Evolutionary conservation across 1,140 invertebrate genomes (phyloP).

Genomic region (Anthonomus grandis): DNA sequence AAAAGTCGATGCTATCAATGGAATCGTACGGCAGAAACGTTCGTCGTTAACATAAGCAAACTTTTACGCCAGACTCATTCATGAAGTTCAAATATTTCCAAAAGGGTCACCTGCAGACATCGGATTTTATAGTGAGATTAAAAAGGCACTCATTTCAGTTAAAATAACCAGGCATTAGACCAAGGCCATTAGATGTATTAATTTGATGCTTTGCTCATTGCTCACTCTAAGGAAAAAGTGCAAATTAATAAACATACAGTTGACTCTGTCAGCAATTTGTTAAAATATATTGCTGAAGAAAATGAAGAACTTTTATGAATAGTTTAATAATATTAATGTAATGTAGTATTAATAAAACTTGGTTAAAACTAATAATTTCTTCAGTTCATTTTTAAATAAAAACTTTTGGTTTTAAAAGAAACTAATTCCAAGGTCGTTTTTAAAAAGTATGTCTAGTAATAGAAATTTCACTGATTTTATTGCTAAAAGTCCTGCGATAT

Average conservation of each 20-base stretch:
- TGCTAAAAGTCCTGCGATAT: background rate
- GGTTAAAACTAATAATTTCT: slow-evolving; percentile 3
- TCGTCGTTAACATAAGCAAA: slow-evolving; percentile 1
- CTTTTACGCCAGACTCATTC: background rate
- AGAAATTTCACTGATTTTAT: background rate
- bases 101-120: too few relatives aligned
- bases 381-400: background rate
- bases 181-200: too few relatives aligned
- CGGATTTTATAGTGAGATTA: background rate
- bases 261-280: too few relatives aligned
- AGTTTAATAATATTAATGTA: background rate
- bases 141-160: too few relatives aligned
- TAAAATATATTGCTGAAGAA: too few relatives aligned
- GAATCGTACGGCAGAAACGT: slow-evolving; percentile 4
- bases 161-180: too few relatives aligned
- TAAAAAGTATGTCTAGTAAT: background rate
- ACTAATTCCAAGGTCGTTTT: slow-evolving; percentile 1
- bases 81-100: background rate
- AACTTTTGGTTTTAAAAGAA: slow-evolving; percentile 1
- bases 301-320: too few relatives aligned
- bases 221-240: background rate
- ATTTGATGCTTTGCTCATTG: slow-evolving; percentile 5
- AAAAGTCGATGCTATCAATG: background rate
- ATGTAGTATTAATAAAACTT: slow-evolving; percentile 3
- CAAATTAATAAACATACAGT: slow-evolving; percentile 5